Percentiles rank a stretch among this genome's conserved stretches.
Evolutionary conservation across 37 sponge, comb jelly and placozoan species (phyloP).

Genomic region (Cladorhizidae sp.): DNA sequence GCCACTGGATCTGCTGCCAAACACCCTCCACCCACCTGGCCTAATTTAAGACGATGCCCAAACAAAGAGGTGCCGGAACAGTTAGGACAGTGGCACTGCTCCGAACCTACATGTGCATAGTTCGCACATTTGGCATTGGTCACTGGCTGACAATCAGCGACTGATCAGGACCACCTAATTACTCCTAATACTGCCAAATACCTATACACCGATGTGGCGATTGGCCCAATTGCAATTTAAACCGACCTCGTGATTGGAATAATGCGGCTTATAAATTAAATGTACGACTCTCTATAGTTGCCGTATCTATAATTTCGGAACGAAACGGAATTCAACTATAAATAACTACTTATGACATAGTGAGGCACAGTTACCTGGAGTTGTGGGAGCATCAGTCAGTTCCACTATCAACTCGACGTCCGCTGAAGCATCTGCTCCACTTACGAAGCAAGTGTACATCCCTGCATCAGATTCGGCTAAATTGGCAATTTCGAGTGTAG

Average conservation of each 20-base stretch:
- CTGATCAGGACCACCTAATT: slow-evolving; percentile 20
- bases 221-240: not conserved
- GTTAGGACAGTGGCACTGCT: too few species aligned
- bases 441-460: slow-evolving; percentile 41
- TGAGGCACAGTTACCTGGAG: too few species aligned
- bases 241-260: not conserved
- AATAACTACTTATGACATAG: too few species aligned
- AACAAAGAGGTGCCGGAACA: too few species aligned
- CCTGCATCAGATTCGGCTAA: slow-evolving; percentile 41
- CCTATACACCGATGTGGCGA: not conserved
- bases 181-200: slow-evolving; percentile 35
- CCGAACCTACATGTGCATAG: not conserved
- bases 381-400: not conserved
- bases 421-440: slow-evolving; percentile 13
- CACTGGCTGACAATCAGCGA: not conserved
- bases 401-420: slow-evolving; percentile 20
- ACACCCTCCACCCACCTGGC: too few species aligned
- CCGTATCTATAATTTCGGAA: not conserved
- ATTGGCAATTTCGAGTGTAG: slow-evolving; percentile 27
- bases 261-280: not conserved
- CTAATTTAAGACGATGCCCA: too few species aligned
- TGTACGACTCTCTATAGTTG: not conserved
- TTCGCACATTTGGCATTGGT: not conserved
- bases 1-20: too few species aligned
- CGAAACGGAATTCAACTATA: slow-evolving; percentile 42